phyloP scores from a whole-genome alignment of 2,888 invertebrate genomes.

The Hyppa rectilinea region DNA sequence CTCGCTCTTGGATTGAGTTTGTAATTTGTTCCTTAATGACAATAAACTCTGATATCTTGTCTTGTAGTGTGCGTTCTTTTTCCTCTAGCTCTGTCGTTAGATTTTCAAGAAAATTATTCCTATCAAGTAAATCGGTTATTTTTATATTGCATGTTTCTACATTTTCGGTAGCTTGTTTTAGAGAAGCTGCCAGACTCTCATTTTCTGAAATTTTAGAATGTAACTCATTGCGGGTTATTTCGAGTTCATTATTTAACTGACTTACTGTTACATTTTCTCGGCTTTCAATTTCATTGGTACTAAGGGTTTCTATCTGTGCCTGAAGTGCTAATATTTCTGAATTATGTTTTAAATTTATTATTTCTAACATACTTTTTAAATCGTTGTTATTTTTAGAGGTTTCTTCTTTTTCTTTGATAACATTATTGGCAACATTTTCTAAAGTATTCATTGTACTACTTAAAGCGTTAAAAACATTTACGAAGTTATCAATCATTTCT shows the following conservation, averaged over 20 bases:
- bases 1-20: constrained; percentile 59
- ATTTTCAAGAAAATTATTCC: constrained; percentile 57
- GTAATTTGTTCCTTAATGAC: constrained; percentile 52
- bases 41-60: constrained; percentile 62
- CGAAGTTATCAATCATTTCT: constrained; percentile 71
- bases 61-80: constrained; percentile 61
- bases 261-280: constrained; percentile 45
- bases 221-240: constrained; percentile 54
- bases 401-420: constrained; percentile 70
- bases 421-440: constrained; percentile 68
- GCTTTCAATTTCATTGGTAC: constrained; percentile 32
- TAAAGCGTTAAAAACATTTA: constrained; percentile 69
- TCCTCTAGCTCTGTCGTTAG: constrained; percentile 53
- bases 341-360: constrained; percentile 56
- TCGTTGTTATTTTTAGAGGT: constrained; percentile 50
- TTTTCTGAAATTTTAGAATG: constrained; percentile 37
- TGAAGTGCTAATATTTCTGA: constrained; percentile 58
- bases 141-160: constrained; percentile 41
- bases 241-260: constrained; percentile 47
- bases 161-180: constrained; percentile 37
- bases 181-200: constrained; percentile 36
- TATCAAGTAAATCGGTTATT: constrained; percentile 57
- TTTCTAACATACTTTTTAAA: constrained; percentile 61
- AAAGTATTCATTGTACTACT: constrained; percentile 71
- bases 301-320: constrained; percentile 57